Conservation (phyloP, 2,888 invertebrate genomes). For the Meiosimyza platycephala region DNA sequence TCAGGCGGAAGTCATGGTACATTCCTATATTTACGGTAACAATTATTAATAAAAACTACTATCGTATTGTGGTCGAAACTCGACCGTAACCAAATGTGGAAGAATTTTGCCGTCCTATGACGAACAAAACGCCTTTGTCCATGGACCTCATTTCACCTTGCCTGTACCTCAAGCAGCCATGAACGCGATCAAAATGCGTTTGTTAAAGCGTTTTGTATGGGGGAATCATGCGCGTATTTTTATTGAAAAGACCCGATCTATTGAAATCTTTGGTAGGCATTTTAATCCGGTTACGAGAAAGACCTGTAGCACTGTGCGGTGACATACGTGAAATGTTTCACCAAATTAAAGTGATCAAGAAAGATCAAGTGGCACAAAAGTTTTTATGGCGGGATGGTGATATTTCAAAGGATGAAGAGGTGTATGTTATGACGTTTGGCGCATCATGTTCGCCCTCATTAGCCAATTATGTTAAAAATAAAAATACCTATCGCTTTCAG, state of each 20-base stretch:
- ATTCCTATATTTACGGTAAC: slow-evolving; percentile 53
- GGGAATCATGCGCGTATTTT: too few relatives aligned
- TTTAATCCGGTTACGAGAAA: too few relatives aligned
- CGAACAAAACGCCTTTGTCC: slow-evolving; percentile 52
- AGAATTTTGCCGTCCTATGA: too few relatives aligned
- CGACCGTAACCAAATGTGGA: too few relatives aligned
- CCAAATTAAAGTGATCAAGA: too few relatives aligned
- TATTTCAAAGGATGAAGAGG: slow-evolving; percentile 27
- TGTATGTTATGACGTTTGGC: slow-evolving; percentile 43
- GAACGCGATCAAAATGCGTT: too few relatives aligned
- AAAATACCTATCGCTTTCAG: slow-evolving; percentile 34
- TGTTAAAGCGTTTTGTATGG: too few relatives aligned
- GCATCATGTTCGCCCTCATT: slow-evolving; percentile 38
- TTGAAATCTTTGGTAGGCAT: slow-evolving; percentile 54
- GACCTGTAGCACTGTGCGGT: too few relatives aligned
- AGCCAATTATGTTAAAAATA: slow-evolving; percentile 38
- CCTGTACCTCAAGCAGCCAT: too few relatives aligned
- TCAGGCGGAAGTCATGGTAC: slow-evolving; percentile 47
- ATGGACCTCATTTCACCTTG: slow-evolving; percentile 51
- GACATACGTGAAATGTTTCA: too few relatives aligned
- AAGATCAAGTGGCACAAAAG: slow-evolving; percentile 35
- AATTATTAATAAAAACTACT: slow-evolving; percentile 50
- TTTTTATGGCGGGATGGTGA: slow-evolving; percentile 43
- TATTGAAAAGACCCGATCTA: slow-evolving; percentile 58
- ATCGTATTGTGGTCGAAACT: too few relatives aligned